A percentile compares a stretch with the other conserved stretches of the same genome.
Conservation (phyloP, 2,888 invertebrate species). For the Tridacna crocea region DNA sequence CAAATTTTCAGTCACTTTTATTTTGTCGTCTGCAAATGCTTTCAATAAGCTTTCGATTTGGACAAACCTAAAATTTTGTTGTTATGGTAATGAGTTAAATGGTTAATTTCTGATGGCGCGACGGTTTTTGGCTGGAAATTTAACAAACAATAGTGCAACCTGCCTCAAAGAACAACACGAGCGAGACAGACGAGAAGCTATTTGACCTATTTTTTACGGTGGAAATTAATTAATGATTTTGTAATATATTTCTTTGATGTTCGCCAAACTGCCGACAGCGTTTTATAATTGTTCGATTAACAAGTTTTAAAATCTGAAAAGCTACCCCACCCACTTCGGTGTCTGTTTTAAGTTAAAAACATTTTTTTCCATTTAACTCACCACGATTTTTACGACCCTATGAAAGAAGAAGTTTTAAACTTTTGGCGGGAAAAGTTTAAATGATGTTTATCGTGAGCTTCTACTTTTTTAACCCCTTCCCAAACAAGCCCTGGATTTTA, state of each 20-base stretch:
- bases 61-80: no score
- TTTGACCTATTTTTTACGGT: conserved; percentile 16
- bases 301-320: conserved; percentile 1
- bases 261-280: conserved; percentile 12
- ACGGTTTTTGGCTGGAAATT: conserved; percentile 3
- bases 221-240: conserved; percentile 22
- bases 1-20: no score
- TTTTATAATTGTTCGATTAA: conserved; percentile 4
- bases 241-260: conserved; percentile 27
- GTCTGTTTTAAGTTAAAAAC: not conserved
- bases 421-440: no score
- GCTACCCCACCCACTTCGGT: conserved; percentile 21
- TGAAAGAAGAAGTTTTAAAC: no score
- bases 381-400: no score
- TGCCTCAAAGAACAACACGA: conserved; percentile 2
- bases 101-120: not conserved
- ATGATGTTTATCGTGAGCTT: no score
- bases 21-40: no score
- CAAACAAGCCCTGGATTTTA: no score
- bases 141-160: conserved; percentile 28
- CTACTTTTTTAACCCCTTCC: no score
- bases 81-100: not conserved
- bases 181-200: conserved; percentile 15
- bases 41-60: no score
- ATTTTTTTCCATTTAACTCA: no score